A percentile compares a stretch with the other conserved stretches of the same genome.
Conservation (phyloP, 2,888 invertebrate genomes). For the Stenotaenia linearis region DNA sequence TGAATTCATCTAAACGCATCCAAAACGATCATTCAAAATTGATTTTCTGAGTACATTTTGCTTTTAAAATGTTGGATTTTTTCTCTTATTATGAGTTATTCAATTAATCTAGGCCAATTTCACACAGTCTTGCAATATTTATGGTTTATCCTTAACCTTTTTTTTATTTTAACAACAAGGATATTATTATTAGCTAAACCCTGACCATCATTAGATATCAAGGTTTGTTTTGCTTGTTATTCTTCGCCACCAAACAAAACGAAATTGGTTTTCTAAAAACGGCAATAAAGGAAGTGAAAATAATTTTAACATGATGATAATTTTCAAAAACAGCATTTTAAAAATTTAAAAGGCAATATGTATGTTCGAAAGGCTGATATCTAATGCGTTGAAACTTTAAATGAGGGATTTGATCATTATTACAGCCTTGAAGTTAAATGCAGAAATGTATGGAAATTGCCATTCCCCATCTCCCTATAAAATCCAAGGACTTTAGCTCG, state of each 20-base stretch:
- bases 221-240: neutral
- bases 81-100: no score
- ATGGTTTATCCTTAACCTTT: conserved; percentile 10
- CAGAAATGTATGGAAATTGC: neutral
- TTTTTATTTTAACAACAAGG: neutral
- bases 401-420: neutral
- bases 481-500: conserved; percentile 9
- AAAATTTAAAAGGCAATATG: neutral
- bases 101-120: neutral
- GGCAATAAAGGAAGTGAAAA: no score
- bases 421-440: neutral
- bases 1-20: no score
- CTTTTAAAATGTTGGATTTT: no score
- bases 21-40: no score
- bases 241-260: neutral
- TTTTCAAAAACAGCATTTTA: no score
- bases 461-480: neutral
- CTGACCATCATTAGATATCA: conserved; percentile 5
- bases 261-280: no score
- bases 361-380: neutral
- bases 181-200: neutral
- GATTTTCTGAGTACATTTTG: no score
- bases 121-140: neutral
- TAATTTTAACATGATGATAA: no score
- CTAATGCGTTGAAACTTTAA: neutral